These are phyloP conservation scores for Pachymerium ferrugineum DNA, from an alignment of 2,888 invertebrate genomes.

Conservation along the genomic window DNA sequence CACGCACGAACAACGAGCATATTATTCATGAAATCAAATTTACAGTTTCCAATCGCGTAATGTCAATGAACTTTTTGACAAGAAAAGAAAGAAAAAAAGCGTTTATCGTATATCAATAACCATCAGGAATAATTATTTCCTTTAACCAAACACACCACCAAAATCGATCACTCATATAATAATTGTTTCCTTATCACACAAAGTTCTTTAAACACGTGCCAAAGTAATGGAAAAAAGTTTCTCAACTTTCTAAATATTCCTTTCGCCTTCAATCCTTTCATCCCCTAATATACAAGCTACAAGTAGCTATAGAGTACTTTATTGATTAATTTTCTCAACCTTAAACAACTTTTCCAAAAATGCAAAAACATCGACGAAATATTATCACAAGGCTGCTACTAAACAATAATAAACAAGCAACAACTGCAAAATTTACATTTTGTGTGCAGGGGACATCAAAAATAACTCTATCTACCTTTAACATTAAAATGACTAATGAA, in stretches of 20 bases:
- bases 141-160: constrained; percentile 1
- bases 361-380: not conserved
- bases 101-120: constrained; percentile 17
- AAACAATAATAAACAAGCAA: not conserved
- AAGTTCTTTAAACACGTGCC: constrained; percentile 13
- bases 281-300: no score
- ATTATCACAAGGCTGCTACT: not conserved
- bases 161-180: constrained; percentile 5
- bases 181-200: constrained; percentile 21
- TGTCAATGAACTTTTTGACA: not conserved
- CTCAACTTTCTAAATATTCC: not conserved
- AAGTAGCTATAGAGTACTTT: no score
- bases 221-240: not conserved
- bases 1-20: not conserved
- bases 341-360: not conserved
- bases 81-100: not conserved
- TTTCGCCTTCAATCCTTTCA: no score
- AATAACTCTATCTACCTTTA: not conserved
- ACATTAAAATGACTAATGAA: not conserved
- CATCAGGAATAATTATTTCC: constrained; percentile 10
- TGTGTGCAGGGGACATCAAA: not conserved
- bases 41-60: not conserved
- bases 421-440: not conserved
- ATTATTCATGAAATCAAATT: constrained; percentile 2
- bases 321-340: not conserved